These are phyloP conservation scores for Tokudaia muenninki DNA, from an alignment of 2,797 vertebrate genomes.

Conservation along the genomic window DNA sequence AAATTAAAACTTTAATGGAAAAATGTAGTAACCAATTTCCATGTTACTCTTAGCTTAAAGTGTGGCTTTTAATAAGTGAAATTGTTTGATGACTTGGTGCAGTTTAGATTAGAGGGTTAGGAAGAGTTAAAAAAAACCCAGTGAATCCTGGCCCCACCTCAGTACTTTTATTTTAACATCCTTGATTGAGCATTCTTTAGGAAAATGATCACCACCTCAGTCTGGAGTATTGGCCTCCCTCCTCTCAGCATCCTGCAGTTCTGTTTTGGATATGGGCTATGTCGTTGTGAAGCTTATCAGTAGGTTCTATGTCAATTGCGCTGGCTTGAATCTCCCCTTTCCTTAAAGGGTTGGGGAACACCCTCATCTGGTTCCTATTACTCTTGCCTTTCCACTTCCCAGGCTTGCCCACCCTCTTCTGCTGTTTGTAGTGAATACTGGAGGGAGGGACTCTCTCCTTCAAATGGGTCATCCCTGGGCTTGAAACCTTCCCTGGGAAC, in stretches of 20 bases:
- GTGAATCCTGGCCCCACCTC: not conserved
- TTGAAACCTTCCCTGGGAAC: not conserved
- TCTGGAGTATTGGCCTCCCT: not conserved
- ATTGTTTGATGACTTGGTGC: not conserved
- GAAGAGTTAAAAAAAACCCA: not conserved
- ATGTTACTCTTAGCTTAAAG: not conserved
- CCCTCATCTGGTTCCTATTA: not conserved
- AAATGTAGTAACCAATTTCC: not conserved
- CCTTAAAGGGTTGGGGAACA: not conserved
- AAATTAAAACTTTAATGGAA: not conserved
- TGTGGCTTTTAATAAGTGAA: not conserved
- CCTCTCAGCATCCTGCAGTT: not conserved
- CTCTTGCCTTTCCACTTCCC: not conserved
- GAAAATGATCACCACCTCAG: not conserved
- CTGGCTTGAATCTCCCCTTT: not conserved
- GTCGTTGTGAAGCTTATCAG: not conserved
- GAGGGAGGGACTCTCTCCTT: rapidly evolving
- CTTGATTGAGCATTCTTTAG: not conserved
- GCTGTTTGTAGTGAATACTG: not conserved
- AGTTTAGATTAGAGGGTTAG: not conserved
- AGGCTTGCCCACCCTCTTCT: not conserved
- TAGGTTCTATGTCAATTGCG: not conserved
- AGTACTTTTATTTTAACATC: not conserved
- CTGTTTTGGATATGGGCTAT: not conserved
- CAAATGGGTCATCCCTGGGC: not conserved